phyloP scores from a whole-genome alignment of 2,113 vertebrate species.

The Canis aureus region DNA sequence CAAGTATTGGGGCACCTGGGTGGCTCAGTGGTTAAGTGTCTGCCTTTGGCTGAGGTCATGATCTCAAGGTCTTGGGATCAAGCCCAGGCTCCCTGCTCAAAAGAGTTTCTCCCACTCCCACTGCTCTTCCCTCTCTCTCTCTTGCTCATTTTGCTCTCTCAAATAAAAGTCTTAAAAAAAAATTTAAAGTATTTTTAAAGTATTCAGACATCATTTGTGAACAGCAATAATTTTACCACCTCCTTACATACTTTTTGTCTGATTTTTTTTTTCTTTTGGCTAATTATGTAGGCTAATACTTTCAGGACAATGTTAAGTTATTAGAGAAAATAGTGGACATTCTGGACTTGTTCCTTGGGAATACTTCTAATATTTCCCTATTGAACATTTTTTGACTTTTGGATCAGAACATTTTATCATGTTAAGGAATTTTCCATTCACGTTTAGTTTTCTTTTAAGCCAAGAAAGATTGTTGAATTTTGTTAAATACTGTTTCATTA shows the following conservation, averaged over 20 bases:
- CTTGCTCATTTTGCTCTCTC: not conserved
- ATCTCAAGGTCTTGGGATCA: not conserved
- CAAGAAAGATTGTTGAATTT: not conserved
- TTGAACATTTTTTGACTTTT: slow-evolving; percentile 38
- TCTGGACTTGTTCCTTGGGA: not conserved
- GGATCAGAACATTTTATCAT: slow-evolving; percentile 14
- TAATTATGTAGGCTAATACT: not conserved
- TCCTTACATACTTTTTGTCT: not conserved
- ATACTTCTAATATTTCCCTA: not conserved
- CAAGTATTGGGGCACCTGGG: not conserved
- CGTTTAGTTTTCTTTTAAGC: not conserved
- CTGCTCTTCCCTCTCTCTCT: not conserved
- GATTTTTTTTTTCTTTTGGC: not conserved
- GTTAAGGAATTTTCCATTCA: slow-evolving; percentile 7
- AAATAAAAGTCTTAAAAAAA: not conserved
- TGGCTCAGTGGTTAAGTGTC: not conserved
- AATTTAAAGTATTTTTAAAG: not conserved
- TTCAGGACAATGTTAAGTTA: not conserved
- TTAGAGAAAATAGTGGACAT: slow-evolving; percentile 31
- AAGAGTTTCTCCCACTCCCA: not conserved
- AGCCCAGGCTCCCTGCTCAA: not conserved
- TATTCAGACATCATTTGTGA: not conserved
- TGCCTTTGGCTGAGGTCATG: not conserved
- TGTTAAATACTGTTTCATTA: slow-evolving; percentile 25
- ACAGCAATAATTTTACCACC: not conserved